phyloP scores from a whole-genome alignment of 2,888 invertebrate genomes.

The Zaprionus lineosus region DNA sequence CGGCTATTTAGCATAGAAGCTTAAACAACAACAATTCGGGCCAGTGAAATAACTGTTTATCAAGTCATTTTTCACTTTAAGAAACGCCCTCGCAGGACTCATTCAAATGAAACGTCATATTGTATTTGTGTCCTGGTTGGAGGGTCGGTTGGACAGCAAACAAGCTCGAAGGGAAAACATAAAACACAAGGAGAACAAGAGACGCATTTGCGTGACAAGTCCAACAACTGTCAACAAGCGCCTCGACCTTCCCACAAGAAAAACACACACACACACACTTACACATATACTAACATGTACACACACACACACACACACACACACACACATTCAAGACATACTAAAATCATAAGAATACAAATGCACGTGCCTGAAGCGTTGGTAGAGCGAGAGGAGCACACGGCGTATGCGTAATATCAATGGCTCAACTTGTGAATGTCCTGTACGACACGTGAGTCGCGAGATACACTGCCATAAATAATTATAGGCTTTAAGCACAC shows the following conservation, averaged over 20 bases:
- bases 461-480: slow-evolving; percentile 57
- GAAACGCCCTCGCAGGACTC: slow-evolving; percentile 54
- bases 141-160: slow-evolving; percentile 10
- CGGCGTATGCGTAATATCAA: slow-evolving; percentile 60
- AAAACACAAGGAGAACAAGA: slow-evolving; percentile 7
- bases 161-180: background rate
- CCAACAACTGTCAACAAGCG: slow-evolving; percentile 43
- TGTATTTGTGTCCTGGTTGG: slow-evolving; percentile 53
- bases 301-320: background rate
- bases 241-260: slow-evolving; percentile 33
- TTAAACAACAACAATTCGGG: slow-evolving; percentile 3
- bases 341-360: too few relatives aligned
- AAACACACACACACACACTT: background rate
- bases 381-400: slow-evolving; percentile 18
- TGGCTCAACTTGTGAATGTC: slow-evolving; percentile 16
- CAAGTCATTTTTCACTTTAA: slow-evolving; percentile 74
- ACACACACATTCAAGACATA: background rate
- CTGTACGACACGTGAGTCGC: slow-evolving; percentile 54
- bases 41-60: slow-evolving; percentile 38
- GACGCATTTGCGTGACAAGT: slow-evolving; percentile 55
- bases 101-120: slow-evolving; percentile 70
- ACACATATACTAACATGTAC: background rate
- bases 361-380: slow-evolving; percentile 49
- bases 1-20: slow-evolving; percentile 39
- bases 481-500: slow-evolving; percentile 57